Evolutionary conservation across 2,113 vertebrate genomes (phyloP), one percentile per base, ranked within the genome.

Genomic region (Bungarus multicinctus): DNA sequence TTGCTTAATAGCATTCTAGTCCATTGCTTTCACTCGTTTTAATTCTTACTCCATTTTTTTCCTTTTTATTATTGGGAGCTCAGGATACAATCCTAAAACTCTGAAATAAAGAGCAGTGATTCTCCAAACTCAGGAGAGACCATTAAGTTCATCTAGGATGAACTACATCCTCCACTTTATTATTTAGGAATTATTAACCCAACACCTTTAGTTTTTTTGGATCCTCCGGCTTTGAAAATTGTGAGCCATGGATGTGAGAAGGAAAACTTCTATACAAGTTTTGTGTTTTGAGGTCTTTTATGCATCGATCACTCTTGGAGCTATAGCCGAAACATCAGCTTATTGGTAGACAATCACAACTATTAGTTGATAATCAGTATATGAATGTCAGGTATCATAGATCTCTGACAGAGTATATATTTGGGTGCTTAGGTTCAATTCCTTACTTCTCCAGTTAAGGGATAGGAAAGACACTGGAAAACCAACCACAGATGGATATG

Each of bases 11-110:
- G 74, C 39, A 89, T 60, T 89, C 69, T 87, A 39, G 91, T 94
- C 93, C 64, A 69, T 64, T 96, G 88, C 34, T 47, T 86, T 22
- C 93, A 88, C 91, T 92, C 93, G 91, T 91, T 95, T 96, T 95
- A 95, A 96, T 96, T 57, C 43, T 87, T 45, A 52, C 30, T 57
- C 89, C 88, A 92, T 90, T 30, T 90, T 52, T 34, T 86, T 87
- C 90, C 93, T 93, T 89, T 23, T 47, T 92, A 4, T 45, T 57
- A 34, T 64, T 12, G n/a, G 3, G 34, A 45, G 50, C 6, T 53
- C 58, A 25, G 2, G 18, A 81, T n/a, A 47, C 12, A 69, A 0
- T 53, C 85, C 34, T 16, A 1, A 54, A 52, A 74, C 50, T 89
- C 34, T 89, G 87, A 74, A 92, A 7, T 10, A 18, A 53, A 60